Evolutionary conservation across 2,888 invertebrate genomes (phyloP).

Genomic region (Callimorpha dominula): DNA sequence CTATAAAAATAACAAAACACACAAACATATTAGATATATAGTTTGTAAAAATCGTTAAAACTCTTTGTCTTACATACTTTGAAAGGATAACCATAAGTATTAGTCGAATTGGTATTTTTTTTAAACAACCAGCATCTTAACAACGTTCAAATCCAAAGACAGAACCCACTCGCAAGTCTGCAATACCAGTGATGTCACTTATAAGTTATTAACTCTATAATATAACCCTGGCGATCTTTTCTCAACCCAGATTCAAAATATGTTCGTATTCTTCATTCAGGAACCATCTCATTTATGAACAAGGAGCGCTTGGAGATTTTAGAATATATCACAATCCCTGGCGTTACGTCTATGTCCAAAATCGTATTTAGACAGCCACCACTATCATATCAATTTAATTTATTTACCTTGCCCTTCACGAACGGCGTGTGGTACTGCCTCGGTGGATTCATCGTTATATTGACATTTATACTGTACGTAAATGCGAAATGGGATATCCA

Average conservation of each 20-base stretch:
- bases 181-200: no score
- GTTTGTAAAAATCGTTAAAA: no score
- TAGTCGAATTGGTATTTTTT: no score
- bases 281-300: constrained; percentile 63
- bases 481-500: constrained; percentile 70
- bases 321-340: constrained; percentile 79
- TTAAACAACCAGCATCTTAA: no score
- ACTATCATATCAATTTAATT: constrained; percentile 88
- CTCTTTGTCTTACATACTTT: no score
- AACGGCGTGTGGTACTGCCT: constrained; percentile 87
- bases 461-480: constrained; percentile 61
- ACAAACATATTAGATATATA: no score
- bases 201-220: no score
- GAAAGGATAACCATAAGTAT: no score
- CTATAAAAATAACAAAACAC: no score
- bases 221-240: neutral
- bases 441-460: constrained; percentile 71
- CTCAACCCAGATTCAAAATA: neutral
- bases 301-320: constrained; percentile 61
- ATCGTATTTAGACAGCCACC: constrained; percentile 89
- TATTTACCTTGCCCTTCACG: constrained; percentile 88
- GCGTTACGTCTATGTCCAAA: constrained; percentile 63
- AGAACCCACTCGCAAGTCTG: no score
- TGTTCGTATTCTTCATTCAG: constrained; percentile 46
- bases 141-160: no score